Evolutionary conservation across 2,797 vertebrate species (phyloP), one percentile per base, ranked within the genome.

Genomic region (Stomatorhinus walkeri): DNA sequence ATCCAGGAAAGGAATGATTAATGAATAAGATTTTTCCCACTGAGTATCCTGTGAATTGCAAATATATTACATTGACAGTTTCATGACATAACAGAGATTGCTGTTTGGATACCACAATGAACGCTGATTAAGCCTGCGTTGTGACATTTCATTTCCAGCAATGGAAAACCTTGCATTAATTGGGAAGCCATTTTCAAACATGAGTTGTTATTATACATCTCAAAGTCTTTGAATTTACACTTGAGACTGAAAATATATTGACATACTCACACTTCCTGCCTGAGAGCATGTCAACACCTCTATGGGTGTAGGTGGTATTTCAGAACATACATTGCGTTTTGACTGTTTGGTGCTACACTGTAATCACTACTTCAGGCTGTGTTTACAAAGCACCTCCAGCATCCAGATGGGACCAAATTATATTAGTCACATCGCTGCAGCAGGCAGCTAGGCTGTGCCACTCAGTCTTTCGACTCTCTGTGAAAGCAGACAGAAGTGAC

Each of bases 391-490:
- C 49, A 36, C 84, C 49, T 76, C 32, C 28, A 59, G 59, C 84
- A 22, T 76, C 24, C 84, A 87, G 88, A 76, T 86, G 85, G 61
- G 64, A 87, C 59, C 36, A 46, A 36, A 86, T 68, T 86, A 52
- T 51, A 19, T 85, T 68, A 85, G 83, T 85, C 88, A 72, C 61
- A 89, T n/a, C 16, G 14, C n/a, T 49, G 24, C 85, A 10, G 52
- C 85, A 36, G 85, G 56, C 52, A 87, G 85, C 52, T 54, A 16
- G 32, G 4, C 52, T 43, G 22, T 52, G 49, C 28, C 84, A 54
- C 49, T 51, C 48, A 85, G 24, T 85, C 84, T 48, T n/a, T 52
- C 0, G 22, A 61, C 43, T 28, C 40, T 14, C 24, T 43, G 84
- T 4, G 49, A 52, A 48, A 54, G 84, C 54, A 84, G 87, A 68